phyloP scores from a whole-genome alignment of 2,113 vertebrate species.

The Zosterops hypoxanthus region DNA sequence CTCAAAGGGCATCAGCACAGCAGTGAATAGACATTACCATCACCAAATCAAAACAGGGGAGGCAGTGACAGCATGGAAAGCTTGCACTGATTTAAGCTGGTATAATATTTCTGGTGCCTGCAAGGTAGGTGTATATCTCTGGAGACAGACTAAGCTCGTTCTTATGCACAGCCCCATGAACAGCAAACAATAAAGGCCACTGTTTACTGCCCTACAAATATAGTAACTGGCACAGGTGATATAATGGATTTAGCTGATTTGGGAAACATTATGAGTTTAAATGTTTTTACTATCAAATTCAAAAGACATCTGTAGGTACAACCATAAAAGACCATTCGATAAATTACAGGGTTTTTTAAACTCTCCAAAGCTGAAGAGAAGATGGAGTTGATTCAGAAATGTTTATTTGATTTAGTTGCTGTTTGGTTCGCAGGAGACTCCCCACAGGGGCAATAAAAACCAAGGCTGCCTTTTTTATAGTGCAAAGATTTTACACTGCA shows the following conservation, averaged over 20 bases:
- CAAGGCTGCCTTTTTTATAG: slow-evolving; percentile 54
- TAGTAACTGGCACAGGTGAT: slow-evolving; percentile 42
- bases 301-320: slow-evolving; percentile 48
- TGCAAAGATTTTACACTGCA: slow-evolving; percentile 46
- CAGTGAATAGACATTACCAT: background rate
- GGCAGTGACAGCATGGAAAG: slow-evolving; percentile 29
- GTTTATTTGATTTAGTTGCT: slow-evolving; percentile 61
- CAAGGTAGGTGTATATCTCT: slow-evolving; percentile 23
- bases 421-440: slow-evolving; percentile 44
- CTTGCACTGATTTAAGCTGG: slow-evolving; percentile 21
- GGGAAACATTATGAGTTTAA: slow-evolving; percentile 28
- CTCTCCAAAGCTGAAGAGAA: slow-evolving; percentile 26
- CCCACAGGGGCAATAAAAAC: slow-evolving; percentile 49
- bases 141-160: slow-evolving; percentile 1
- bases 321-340: background rate
- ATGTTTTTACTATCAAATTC: slow-evolving; percentile 43
- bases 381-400: slow-evolving; percentile 63
- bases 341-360: background rate
- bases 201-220: slow-evolving; percentile 52
- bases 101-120: slow-evolving; percentile 53
- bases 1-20: slow-evolving; percentile 19
- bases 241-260: slow-evolving; percentile 40
- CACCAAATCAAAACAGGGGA: background rate
- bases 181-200: slow-evolving; percentile 47
- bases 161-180: background rate